Evolutionary conservation across 2,888 invertebrate genomes (phyloP).

Genomic region (Hyposoter didymator): DNA sequence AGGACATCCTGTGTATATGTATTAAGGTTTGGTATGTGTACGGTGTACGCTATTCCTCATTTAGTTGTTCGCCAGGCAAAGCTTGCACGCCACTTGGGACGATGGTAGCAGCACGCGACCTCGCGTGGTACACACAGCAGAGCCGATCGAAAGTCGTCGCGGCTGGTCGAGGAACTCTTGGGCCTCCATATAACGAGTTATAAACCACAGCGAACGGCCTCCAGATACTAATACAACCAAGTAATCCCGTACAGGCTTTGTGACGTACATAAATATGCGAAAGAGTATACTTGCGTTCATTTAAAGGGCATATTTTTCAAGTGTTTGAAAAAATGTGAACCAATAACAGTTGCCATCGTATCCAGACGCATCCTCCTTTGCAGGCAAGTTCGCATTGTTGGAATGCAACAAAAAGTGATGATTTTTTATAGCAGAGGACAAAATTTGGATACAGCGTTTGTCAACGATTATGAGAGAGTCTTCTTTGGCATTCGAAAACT

Average conservation of each 20-base stretch:
- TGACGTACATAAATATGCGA: slow-evolving; percentile 6
- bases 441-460: no score
- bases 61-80: slow-evolving; percentile 53
- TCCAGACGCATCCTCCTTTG: no score
- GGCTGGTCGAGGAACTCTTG: slow-evolving; percentile 60
- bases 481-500: no score
- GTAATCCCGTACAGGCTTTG: slow-evolving; percentile 20
- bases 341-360: no score
- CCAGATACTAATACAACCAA: slow-evolving; percentile 35
- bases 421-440: no score
- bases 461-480: no score
- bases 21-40: slow-evolving; percentile 7
- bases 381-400: no score
- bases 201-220: slow-evolving; percentile 44
- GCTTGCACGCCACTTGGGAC: slow-evolving; percentile 58
- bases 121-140: slow-evolving; percentile 73
- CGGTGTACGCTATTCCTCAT: slow-evolving; percentile 44
- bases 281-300: slow-evolving; percentile 28
- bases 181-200: slow-evolving; percentile 57
- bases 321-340: neutral
- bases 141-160: slow-evolving; percentile 73
- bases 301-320: neutral
- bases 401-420: no score
- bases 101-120: slow-evolving; percentile 75
- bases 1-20: slow-evolving; percentile 25